Evolutionary conservation across 2,113 vertebrate genomes (phyloP).

Genomic region (Dendrocopos noguchii): DNA sequence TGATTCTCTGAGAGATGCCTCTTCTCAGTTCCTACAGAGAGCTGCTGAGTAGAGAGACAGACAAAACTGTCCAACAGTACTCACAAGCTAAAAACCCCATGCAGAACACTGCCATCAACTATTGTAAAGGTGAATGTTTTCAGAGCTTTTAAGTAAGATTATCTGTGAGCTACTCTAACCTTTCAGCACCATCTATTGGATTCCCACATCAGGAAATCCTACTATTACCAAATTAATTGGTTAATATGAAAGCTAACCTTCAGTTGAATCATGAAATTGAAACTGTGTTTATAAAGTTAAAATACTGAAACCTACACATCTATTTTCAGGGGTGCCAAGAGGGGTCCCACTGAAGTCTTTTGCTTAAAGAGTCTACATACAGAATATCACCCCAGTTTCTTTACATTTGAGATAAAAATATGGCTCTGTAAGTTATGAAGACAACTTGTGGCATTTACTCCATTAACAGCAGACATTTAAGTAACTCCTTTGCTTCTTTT

Average conservation of each 20-base stretch:
- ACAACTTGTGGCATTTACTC: neutral
- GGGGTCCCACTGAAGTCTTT: neutral
- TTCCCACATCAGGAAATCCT: neutral
- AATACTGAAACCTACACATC: neutral
- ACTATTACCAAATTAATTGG: neutral
- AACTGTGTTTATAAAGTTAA: neutral
- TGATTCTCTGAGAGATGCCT: neutral
- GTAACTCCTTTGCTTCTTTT: neutral
- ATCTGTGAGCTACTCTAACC: neutral
- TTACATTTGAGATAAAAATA: neutral
- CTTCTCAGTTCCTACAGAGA: neutral
- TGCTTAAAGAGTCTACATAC: neutral
- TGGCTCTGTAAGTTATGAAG: neutral
- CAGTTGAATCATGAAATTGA: neutral
- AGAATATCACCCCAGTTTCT: neutral
- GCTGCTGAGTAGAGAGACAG: neutral
- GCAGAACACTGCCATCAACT: neutral
- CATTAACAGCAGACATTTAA: neutral
- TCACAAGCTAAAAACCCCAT: neutral
- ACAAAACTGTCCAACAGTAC: neutral
- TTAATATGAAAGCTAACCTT: neutral
- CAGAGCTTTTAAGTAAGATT: neutral
- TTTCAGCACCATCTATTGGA: neutral
- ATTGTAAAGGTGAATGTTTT: neutral
- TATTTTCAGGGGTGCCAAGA: neutral